Base-by-base conservation (phyloP, 2,888 invertebrate species). In the Alentia gelatinosa region DNA sequence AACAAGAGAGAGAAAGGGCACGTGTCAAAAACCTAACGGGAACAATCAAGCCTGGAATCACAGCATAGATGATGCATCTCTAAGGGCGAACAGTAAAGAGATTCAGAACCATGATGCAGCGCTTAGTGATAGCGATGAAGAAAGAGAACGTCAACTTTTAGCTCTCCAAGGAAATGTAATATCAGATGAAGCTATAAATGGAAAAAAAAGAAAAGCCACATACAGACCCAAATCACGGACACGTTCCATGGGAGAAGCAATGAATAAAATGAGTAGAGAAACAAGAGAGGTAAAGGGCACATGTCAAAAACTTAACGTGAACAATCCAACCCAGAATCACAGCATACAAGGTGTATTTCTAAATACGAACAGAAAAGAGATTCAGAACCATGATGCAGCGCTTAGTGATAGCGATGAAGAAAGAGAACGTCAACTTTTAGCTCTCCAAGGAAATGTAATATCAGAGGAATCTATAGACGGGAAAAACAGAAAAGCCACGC, bases 381-480 rank as follows among this genome's bases (percentile, higher is more conserved):
- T n/a, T n/a, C n/a, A n/a, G n/a, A n/a, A n/a, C 56, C 56, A n/a
- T 12, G 56, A n/a, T 19, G 19, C 56, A 56, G 56, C 19, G 12
- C 37, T 47, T 0, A 86, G 86, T 42, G 86, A 86, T 42, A 86
- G 86, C 26, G 86, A 86, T 47, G 86, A 86, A 30, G 86, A 86
- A n/a, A 23, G 86, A 30, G 86, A 86, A 4, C 42, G 9, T 30
- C 86, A 86, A 35, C 86, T 86, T 47, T 33, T 86, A n/a, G 12
- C 33, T 23, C 26, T 86, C 0, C 15, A 86, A 19, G 39, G 79
- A 9, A 79, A 79, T 39, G 79, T 68, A 5, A 35, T 79, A 79
- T 35, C 79, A 35, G 39, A 15, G 4, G 4, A 5, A 39, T 15
- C 23, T 37, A 37, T 4, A 4, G 39, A 23, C 19, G 26, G 15